Evolutionary conservation across 2,888 invertebrate genomes (phyloP).

Genomic region (Andrena flavipes): DNA sequence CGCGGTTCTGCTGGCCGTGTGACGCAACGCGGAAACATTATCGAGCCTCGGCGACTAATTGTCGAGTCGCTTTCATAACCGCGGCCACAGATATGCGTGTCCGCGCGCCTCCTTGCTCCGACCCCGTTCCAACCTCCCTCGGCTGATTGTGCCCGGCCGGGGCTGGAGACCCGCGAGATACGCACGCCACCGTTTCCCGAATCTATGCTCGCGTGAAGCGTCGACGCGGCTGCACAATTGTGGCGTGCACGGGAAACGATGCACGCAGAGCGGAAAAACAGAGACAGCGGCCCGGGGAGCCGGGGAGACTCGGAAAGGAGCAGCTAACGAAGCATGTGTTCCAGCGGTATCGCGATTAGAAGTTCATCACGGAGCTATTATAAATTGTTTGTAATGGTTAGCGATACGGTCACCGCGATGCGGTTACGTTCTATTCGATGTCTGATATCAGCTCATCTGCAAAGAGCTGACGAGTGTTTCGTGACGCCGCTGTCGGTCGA

Average conservation of each 20-base stretch:
- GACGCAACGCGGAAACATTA: constrained; percentile 50
- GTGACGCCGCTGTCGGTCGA: background rate
- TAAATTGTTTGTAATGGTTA: constrained; percentile 60
- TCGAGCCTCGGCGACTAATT: constrained; percentile 58
- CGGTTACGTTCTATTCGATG: constrained; percentile 3
- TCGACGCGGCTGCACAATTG: constrained; percentile 44
- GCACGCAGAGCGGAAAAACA: constrained; percentile 34
- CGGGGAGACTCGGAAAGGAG: constrained; percentile 13
- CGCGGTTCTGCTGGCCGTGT: constrained; percentile 10
- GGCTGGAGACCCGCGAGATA: constrained; percentile 37
- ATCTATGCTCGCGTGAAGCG: constrained; percentile 56
- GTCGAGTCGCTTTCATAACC: constrained; percentile 58
- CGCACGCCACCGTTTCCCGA: constrained; percentile 48
- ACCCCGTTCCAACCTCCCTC: background rate
- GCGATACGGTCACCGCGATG: constrained; percentile 12
- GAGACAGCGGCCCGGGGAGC: background rate
- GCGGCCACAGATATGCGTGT: constrained; percentile 36
- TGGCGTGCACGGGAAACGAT: constrained; percentile 47
- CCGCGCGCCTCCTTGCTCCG: constrained; percentile 21
- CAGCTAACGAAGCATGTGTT: constrained; percentile 62
- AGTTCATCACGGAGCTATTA: constrained; percentile 54
- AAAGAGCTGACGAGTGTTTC: background rate
- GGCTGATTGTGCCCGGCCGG: constrained; percentile 38
- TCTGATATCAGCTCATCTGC: constrained; percentile 20
- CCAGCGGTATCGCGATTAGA: constrained; percentile 63